Evolutionary conservation across 2,888 invertebrate genomes (phyloP).

Genomic region (Dione juno): DNA sequence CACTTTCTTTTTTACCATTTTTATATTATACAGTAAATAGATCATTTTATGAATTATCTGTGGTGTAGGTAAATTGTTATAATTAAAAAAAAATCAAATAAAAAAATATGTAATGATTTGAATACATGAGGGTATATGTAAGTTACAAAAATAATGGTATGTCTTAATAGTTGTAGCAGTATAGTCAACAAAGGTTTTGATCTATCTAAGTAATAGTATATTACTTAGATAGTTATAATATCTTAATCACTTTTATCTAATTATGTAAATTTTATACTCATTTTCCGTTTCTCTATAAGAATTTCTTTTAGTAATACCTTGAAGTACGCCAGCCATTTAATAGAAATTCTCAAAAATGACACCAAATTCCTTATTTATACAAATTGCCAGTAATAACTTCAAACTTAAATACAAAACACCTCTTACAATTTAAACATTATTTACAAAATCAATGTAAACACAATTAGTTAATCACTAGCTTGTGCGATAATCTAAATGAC

Average conservation of each 20-base stretch:
- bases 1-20: constrained; percentile 19
- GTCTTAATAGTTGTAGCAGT: too few relatives aligned
- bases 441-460: not conserved
- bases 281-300: too few relatives aligned
- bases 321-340: too few relatives aligned
- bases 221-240: too few relatives aligned
- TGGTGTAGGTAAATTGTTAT: not conserved
- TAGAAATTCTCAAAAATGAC: too few relatives aligned
- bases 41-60: not conserved
- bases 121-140: not conserved
- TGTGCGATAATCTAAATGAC: constrained; percentile 33
- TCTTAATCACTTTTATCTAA: too few relatives aligned
- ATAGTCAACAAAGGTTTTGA: too few relatives aligned
- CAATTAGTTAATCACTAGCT: constrained; percentile 39
- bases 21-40: not conserved
- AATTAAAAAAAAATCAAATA: not conserved
- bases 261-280: too few relatives aligned
- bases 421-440: constrained; percentile 17
- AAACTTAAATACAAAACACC: not conserved
- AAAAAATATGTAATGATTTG: not conserved
- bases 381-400: not conserved
- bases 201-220: too few relatives aligned
- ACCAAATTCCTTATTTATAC: too few relatives aligned
- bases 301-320: too few relatives aligned
- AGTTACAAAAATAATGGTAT: too few relatives aligned